phyloP scores from a whole-genome alignment of 2,113 vertebrate genomes.

The Notechis scutatus region DNA sequence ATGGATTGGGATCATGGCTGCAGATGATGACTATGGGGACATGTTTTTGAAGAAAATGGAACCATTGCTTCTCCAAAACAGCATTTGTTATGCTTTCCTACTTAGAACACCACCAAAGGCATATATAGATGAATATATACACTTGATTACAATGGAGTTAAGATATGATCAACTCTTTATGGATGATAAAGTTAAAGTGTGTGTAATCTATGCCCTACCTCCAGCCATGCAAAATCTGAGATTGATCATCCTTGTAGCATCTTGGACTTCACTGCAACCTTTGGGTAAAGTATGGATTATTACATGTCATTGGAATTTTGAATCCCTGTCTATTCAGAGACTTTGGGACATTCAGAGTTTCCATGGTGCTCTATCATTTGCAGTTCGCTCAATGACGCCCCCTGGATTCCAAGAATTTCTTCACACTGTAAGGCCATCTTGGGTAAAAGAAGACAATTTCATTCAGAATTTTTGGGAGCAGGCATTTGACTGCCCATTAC shows the following conservation, averaged over 20 bases:
- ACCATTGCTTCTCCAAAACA: background rate
- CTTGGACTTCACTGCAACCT: background rate
- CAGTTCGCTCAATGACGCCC: background rate
- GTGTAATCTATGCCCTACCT: background rate
- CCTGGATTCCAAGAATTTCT: background rate
- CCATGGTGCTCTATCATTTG: background rate
- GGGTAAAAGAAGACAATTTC: background rate
- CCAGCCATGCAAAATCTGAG: background rate
- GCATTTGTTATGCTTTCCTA: background rate
- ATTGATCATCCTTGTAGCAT: background rate
- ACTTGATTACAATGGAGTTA: background rate
- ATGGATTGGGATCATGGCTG: background rate
- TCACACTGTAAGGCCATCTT: background rate
- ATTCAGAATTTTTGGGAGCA: background rate
- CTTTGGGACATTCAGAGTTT: background rate
- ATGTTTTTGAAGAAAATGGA: background rate
- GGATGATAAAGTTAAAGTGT: background rate
- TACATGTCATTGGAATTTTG: background rate
- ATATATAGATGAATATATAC: background rate
- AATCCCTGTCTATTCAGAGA: accelerated
- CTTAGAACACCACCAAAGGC: background rate
- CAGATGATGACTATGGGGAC: slow-evolving; percentile 2
- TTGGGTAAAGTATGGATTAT: background rate
- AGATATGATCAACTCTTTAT: background rate
- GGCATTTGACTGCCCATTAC: background rate